A percentile compares a stretch with the other conserved stretches of the same genome.
phyloP scores from a whole-genome alignment of 1,140 invertebrate species.

The Bombus breviceps region DNA sequence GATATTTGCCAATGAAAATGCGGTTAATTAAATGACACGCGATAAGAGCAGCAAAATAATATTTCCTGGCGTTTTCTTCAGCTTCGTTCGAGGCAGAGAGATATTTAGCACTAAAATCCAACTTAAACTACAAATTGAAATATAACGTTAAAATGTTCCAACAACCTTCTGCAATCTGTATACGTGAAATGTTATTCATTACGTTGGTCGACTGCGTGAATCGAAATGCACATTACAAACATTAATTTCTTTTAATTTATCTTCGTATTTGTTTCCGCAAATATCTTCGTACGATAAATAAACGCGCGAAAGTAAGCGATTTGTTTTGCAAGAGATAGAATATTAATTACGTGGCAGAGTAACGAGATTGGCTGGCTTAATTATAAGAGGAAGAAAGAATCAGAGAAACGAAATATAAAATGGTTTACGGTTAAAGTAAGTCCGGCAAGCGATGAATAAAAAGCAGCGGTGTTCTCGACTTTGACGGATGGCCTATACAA shows the following conservation, averaged over 20 bases:
- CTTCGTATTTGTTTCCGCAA: background rate
- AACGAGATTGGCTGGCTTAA: background rate
- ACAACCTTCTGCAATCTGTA: too few species aligned
- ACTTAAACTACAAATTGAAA: too few species aligned
- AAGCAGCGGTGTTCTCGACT: background rate
- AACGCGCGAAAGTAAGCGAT: background rate
- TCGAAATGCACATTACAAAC: background rate
- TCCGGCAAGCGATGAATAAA: background rate
- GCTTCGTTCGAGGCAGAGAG: too few species aligned
- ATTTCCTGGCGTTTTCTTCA: background rate
- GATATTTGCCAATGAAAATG: background rate
- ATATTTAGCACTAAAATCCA: too few species aligned
- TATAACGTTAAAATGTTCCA: too few species aligned
- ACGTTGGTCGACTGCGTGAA: background rate
- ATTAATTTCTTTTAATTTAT: background rate
- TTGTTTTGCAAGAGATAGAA: background rate
- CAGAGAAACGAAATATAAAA: background rate
- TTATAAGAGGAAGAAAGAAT: background rate
- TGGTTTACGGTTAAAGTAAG: background rate
- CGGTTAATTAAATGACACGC: constrained; percentile 18
- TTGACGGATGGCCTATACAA: background rate
- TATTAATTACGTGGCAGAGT: background rate
- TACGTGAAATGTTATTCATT: background rate
- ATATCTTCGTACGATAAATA: background rate
- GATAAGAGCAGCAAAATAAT: background rate